These are phyloP conservation scores for Hapalemur alaotrensis DNA, from an alignment of 2,797 vertebrate genomes.

Conservation along the genomic window DNA sequence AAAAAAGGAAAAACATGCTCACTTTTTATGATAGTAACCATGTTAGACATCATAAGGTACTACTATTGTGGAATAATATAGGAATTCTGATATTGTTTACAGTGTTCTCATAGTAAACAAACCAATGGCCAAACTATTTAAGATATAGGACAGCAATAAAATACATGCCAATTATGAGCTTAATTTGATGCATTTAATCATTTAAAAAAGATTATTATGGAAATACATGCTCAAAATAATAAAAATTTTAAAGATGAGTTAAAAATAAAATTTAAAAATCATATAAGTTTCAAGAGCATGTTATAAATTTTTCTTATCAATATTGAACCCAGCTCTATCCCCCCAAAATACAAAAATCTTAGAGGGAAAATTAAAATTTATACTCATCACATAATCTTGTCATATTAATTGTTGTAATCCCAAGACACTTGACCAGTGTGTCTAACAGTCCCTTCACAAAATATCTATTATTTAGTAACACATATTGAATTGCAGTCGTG, in stretches of 20 bases:
- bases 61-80: neutral
- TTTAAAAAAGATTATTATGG: neutral
- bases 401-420: neutral
- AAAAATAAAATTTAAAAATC: neutral
- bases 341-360: neutral
- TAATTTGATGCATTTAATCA: neutral
- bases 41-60: neutral
- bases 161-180: neutral
- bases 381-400: neutral
- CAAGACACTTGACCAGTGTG: neutral
- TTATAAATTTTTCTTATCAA: neutral
- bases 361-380: neutral
- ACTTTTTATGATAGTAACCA: neutral
- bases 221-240: neutral
- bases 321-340: neutral
- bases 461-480: neutral
- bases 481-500: neutral
- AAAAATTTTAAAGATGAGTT: neutral
- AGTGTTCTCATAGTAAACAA: neutral
- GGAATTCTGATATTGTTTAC: neutral
- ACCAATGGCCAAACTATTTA: neutral
- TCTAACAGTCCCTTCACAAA: neutral
- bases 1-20: neutral
- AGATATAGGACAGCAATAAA: neutral
- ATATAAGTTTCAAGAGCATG: neutral